Percentiles rank a stretch among this genome's conserved stretches.
These are phyloP conservation scores for Adoxophyes honmai DNA, from an alignment of 1,140 invertebrate genomes.

Conservation along the genomic window DNA sequence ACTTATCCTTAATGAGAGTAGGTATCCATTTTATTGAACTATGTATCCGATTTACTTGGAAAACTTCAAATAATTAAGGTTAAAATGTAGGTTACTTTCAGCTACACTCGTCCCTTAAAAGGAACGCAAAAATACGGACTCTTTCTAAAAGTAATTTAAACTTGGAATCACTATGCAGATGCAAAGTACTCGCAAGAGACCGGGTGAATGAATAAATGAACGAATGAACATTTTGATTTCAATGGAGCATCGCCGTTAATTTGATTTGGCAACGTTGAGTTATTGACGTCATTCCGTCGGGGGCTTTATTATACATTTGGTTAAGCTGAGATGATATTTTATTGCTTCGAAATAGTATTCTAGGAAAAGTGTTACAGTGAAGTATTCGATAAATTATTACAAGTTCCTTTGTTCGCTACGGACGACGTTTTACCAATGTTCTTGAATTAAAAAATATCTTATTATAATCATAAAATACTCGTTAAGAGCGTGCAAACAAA, in stretches of 20 bases:
- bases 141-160: conserved; percentile 6
- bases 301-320: too few species aligned
- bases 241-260: background rate
- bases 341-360: too few species aligned
- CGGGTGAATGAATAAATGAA: conserved; percentile 1
- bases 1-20: too few species aligned
- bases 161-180: conserved; percentile 8
- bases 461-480: too few species aligned
- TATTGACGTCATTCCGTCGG: background rate
- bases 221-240: conserved; percentile 8
- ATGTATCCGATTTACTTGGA: background rate
- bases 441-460: too few species aligned
- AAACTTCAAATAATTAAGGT: background rate
- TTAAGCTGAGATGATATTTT: too few species aligned
- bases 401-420: too few species aligned
- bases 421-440: too few species aligned
- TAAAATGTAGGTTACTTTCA: background rate
- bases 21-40: too few species aligned
- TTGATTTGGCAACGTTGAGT: background rate
- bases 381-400: too few species aligned
- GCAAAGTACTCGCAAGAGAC: background rate
- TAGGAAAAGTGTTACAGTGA: too few species aligned
- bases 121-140: background rate
- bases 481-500: too few species aligned
- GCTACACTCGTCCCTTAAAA: background rate